These are phyloP conservation scores for Nephotettix cincticeps DNA, from an alignment of 1,140 invertebrate species.

Conservation along the genomic window DNA sequence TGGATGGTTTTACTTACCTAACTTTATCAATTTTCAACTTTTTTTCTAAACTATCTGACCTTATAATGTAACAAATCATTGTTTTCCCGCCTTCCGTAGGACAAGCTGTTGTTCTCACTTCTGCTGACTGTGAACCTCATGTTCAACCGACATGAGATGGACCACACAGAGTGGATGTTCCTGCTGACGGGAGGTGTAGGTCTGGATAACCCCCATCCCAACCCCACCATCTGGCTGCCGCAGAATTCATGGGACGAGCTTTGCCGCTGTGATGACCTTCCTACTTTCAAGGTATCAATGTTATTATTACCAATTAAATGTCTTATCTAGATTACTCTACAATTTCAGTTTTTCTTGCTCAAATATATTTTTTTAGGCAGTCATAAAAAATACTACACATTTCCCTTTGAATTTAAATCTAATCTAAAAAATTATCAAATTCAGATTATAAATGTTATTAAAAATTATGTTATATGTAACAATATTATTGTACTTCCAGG, in stretches of 20 bases:
- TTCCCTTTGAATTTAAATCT: no score
- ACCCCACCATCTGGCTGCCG: slow-evolving; percentile 71
- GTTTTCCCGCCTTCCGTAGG: no score
- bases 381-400: no score
- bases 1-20: background rate
- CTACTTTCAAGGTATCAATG: slow-evolving; percentile 56
- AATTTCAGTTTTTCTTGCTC: no score
- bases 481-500: no score
- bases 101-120: slow-evolving; percentile 89
- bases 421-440: no score
- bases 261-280: slow-evolving; percentile 64
- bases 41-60: background rate
- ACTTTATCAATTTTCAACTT: background rate
- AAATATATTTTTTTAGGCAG: no score
- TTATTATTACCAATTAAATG: background rate
- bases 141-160: slow-evolving; percentile 67
- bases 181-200: slow-evolving; percentile 84
- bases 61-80: slow-evolving; percentile 2
- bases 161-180: slow-evolving; percentile 80
- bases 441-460: no score
- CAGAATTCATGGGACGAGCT: slow-evolving; percentile 82
- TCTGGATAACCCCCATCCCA: slow-evolving; percentile 71
- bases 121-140: slow-evolving; percentile 81
- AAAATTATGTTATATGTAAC: no score
- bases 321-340: no score